Conservation (phyloP, 2,113 vertebrate genomes). For the Leptocoma aspasia region DNA sequence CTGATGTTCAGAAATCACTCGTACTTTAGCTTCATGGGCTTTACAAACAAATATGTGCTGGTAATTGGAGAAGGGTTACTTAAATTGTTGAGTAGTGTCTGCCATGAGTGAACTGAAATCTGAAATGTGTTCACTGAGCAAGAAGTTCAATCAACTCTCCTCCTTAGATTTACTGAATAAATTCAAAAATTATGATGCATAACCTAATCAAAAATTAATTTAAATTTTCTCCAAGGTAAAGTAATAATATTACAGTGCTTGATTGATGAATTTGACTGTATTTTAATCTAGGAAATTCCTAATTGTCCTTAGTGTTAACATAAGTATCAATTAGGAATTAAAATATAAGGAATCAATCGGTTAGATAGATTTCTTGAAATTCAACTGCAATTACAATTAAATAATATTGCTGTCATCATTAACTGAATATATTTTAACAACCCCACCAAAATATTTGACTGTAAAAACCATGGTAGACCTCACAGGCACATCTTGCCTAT, state of each 20-base stretch:
- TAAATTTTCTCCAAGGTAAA: not conserved
- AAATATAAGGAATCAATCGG: not conserved
- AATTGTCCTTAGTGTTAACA: not conserved
- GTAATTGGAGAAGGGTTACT: not conserved
- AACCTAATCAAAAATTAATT: not conserved
- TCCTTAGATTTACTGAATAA: not conserved
- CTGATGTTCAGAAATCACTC: not conserved
- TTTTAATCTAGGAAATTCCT: not conserved
- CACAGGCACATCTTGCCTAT: not conserved
- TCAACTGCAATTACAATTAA: not conserved
- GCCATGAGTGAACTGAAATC: not conserved
- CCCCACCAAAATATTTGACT: not conserved
- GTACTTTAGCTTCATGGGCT: not conserved
- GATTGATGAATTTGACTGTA: not conserved
- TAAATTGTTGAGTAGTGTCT: not conserved
- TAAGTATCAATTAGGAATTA: not conserved
- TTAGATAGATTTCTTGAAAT: not conserved
- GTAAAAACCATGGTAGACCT: not conserved
- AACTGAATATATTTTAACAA: not conserved
- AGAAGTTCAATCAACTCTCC: not conserved
- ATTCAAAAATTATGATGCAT: not conserved
- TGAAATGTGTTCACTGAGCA: not conserved
- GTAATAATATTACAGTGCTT: not conserved
- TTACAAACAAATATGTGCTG: not conserved
- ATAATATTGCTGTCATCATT: not conserved